These are phyloP conservation scores for Hypsopygia costalis DNA, from an alignment of 2,888 invertebrate genomes.

Conservation along the genomic window DNA sequence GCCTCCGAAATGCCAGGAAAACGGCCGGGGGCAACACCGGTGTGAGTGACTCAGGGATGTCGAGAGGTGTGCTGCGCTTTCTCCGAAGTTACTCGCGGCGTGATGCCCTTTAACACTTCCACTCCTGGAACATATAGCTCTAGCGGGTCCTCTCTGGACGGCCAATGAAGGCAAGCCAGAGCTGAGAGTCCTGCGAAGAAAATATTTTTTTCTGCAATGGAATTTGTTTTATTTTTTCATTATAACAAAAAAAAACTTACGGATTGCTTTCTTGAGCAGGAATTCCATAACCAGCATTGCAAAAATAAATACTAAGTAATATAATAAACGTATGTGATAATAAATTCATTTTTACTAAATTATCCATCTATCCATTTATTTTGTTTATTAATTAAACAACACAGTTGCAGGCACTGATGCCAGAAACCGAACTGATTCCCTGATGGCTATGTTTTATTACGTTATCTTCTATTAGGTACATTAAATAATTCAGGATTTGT, in stretches of 20 bases:
- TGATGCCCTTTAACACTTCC: too few species aligned
- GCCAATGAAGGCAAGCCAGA: too few species aligned
- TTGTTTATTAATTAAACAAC: constrained; percentile 16
- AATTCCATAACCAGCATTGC: constrained; percentile 49
- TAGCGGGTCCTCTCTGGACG: too few species aligned
- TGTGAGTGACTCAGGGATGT: too few species aligned
- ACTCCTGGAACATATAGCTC: too few species aligned
- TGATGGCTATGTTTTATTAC: constrained; percentile 31
- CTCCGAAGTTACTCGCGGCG: too few species aligned
- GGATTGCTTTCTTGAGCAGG: constrained; percentile 26
- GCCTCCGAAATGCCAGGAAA: too few species aligned
- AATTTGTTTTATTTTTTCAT: too few species aligned
- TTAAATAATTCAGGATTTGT: constrained; percentile 48
- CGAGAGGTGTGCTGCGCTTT: too few species aligned
- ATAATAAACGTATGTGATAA: constrained; percentile 43
- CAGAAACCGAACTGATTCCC: constrained; percentile 51
- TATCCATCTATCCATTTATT: constrained; percentile 33
- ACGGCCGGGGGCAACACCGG: too few species aligned
- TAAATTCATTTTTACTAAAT: constrained; percentile 37
- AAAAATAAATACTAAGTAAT: constrained; percentile 39
- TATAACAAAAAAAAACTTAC: constrained; percentile 43
- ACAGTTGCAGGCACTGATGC: constrained; percentile 41
- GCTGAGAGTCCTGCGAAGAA: too few species aligned
- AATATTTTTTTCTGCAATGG: too few species aligned
- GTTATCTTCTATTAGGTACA: constrained; percentile 37